Conservation (phyloP, 2,797 vertebrate species). For the Clarias pachynema region DNA sequence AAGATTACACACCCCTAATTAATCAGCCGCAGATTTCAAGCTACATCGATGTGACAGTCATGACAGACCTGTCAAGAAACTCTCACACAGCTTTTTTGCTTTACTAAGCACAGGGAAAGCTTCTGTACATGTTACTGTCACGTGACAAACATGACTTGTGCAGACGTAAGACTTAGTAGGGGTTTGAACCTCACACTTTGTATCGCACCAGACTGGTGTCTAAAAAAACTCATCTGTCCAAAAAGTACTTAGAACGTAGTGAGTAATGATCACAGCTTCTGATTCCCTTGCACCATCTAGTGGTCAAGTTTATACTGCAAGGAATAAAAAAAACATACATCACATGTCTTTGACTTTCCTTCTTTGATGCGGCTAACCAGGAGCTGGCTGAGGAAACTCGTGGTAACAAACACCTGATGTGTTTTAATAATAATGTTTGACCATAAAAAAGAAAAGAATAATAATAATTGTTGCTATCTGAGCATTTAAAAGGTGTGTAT, state of each 20-base stretch:
- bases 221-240: not conserved
- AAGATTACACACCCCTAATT: not conserved
- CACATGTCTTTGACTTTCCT: not conserved
- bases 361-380: not conserved
- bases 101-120: not conserved
- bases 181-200: not conserved
- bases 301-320: conserved; percentile 2
- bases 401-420: not conserved
- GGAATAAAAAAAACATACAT: not conserved
- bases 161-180: no score
- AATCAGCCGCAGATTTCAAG: not conserved
- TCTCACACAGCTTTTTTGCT: no score
- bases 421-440: no score
- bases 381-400: no score
- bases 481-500: not conserved
- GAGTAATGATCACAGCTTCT: not conserved
- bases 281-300: not conserved
- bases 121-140: not conserved
- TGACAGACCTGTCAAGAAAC: no score
- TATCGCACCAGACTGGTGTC: not conserved
- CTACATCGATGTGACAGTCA: not conserved
- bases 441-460: no score
- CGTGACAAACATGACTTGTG: not conserved
- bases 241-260: not conserved
- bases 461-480: no score